A percentile compares a stretch with the other conserved stretches of the same genome.
phyloP scores from a whole-genome alignment of 2,113 vertebrate species.

The Xenopus tropicalis region UCB_Xtro_10.0 CM004444.2:52044501-52045000 shows the following conservation, averaged over 20 bases:
- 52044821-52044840: not conserved
- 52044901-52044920: too few species aligned
- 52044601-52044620: not conserved
- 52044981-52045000: too few species aligned
- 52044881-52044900: too few species aligned
- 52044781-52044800: conserved; percentile 14
- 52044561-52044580: not conserved
- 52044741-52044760: conserved; percentile 14
- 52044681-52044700: conserved; percentile 11
- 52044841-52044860: too few species aligned
- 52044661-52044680: conserved; percentile 1
- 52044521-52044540: not conserved
- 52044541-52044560: not conserved
- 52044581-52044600: conserved; percentile 10
- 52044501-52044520: not conserved
- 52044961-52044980: too few species aligned
- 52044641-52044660: conserved; percentile 3
- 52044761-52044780: conserved; percentile 14
- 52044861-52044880: too few species aligned
- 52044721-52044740: conserved; percentile 8
- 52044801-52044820: not conserved
- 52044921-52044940: too few species aligned
- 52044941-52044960: too few species aligned
- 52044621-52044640: conserved; percentile 14
- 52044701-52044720: not conserved